Base-by-base conservation (phyloP, 2,113 vertebrate genomes). In the Crotalus helleri region DNA sequence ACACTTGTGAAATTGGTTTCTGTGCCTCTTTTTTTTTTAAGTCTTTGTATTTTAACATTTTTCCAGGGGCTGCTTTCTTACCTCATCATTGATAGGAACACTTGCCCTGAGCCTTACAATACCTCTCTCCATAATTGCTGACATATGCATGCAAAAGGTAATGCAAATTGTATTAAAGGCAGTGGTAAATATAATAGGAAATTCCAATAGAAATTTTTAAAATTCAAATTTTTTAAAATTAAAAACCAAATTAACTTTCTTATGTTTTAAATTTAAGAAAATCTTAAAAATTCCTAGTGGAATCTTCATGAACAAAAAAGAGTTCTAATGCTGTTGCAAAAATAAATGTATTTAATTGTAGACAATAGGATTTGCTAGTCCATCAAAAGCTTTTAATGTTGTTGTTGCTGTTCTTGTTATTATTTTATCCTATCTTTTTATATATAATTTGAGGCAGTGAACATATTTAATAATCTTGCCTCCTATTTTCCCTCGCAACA, bases 111-210 rank as follows among this genome's bases (percentile, higher is more conserved):
- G 99, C 97, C 98, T 99, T 97, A 99, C 99, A 61, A 99, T 99
- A 97, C 99, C 99, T 91, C 98, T 99, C n/a, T 99, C 99, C 94
- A 99, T 99, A 94, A 98, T 99, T 96, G 98, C 99, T 1, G 99
- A 99, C 94, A 99, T 99, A 95, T 99, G 98, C 97, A 98, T 99
- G 98, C 98, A 98, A 94, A 99, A 99, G 98, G 99, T 99, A 97
- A 97, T 49, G 3, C 92, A 88, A 69, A 57, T 58, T 90, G 57
- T 93, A 21, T 33, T 94, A 3, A 58, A 90, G 90, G 61, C 23
- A 57, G 24, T 93, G 95, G 91, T 91, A 39, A 57, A 46, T 61
- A 4, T 64, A 85, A 29, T 92, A 94, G 89, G 53, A 92, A 81
- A 92, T 15, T 46, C 81, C 44, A 88, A 26, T 19, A 89, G 49